Evolutionary conservation across 2,113 vertebrate genomes (phyloP).

Genomic region (Aviceda subcristata): DNA sequence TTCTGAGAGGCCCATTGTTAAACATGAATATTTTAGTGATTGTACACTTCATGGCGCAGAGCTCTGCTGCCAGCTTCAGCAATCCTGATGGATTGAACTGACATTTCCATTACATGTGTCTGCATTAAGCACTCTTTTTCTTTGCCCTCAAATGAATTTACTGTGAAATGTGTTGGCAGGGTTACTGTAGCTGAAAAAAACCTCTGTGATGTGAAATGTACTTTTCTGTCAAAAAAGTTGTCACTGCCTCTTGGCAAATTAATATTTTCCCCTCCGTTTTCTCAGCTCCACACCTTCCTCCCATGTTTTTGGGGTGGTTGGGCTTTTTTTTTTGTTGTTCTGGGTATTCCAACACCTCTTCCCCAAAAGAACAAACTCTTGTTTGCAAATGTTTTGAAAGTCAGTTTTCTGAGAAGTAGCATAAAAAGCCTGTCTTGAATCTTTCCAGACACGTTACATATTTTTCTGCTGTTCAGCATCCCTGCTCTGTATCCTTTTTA

Average conservation of each 20-base stretch:
- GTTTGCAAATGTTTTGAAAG: conserved; percentile 18
- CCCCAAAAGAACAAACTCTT: conserved; percentile 1
- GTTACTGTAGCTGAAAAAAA: conserved; percentile 63
- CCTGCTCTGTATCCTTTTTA: background rate
- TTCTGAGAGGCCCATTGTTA: conserved; percentile 22
- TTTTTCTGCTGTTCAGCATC: background rate
- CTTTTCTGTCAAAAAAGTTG: conserved; percentile 63
- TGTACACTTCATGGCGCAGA: conserved; percentile 30
- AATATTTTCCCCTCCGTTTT: conserved; percentile 22
- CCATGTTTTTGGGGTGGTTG: background rate
- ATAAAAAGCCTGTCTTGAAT: background rate
- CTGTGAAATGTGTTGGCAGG: conserved; percentile 78
- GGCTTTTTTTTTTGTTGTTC: background rate
- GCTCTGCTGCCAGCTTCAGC: conserved; percentile 57
- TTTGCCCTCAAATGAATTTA: conserved; percentile 79
- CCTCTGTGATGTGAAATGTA: conserved; percentile 47
- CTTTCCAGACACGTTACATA: background rate
- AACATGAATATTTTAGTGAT: conserved; percentile 21
- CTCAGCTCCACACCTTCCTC: conserved; percentile 16
- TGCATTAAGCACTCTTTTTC: conserved; percentile 73
- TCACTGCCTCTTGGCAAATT: conserved; percentile 47
- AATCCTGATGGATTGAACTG: conserved; percentile 76
- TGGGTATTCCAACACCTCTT: background rate
- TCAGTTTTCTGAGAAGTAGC: background rate
- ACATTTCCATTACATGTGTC: conserved; percentile 80